phyloP scores from a whole-genome alignment of 2,888 invertebrate genomes.

The Eutolmus rufibarbis region DNA sequence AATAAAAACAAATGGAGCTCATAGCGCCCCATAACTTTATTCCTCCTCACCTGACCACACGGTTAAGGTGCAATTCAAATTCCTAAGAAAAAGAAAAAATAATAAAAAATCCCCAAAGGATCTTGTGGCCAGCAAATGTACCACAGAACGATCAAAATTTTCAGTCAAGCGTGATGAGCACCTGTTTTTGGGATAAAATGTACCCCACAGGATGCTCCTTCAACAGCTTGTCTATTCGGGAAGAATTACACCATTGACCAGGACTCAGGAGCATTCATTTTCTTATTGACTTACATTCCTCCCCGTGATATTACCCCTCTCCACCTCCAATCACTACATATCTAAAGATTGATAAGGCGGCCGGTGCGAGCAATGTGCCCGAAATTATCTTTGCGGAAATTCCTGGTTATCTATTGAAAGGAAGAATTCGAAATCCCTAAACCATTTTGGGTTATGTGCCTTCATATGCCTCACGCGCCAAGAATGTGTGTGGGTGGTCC shows the following conservation, averaged over 20 bases:
- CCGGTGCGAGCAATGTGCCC: not conserved
- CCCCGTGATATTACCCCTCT: not conserved
- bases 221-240: conserved; percentile 4
- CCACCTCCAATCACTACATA: not conserved
- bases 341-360: conserved; percentile 25
- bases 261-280: not conserved
- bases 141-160: not conserved
- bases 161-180: conserved; percentile 2
- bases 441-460: conserved; percentile 30
- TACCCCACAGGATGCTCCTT: not conserved
- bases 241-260: conserved; percentile 11
- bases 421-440: conserved; percentile 26
- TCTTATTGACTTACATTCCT: conserved; percentile 24
- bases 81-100: not conserved
- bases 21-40: not conserved
- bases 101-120: not conserved
- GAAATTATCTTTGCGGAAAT: conserved; percentile 22
- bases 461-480: not conserved
- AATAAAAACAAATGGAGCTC: conserved; percentile 11
- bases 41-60: not conserved
- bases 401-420: conserved; percentile 19
- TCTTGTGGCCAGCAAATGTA: not conserved
- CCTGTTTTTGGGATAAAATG: not conserved
- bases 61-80: not conserved
- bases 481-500: not conserved